Conservation (phyloP, 92 coral and sea anemone species). For the Phenganax subtilis region DNA sequence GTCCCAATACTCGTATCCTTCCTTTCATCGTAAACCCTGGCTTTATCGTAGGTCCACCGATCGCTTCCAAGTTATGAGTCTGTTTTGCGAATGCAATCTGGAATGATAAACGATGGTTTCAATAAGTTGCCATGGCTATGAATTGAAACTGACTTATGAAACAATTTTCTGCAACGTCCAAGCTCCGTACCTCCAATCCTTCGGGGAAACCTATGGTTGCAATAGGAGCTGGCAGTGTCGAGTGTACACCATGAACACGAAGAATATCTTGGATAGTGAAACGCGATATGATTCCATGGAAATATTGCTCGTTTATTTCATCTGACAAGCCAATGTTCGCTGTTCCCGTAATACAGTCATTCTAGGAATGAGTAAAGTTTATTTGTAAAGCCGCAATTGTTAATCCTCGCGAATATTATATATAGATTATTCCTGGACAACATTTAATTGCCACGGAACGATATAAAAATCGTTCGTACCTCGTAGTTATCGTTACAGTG, state of each 20-base stretch:
- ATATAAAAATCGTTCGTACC: slow-evolving; percentile 4
- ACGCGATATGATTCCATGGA: slow-evolving; percentile 71
- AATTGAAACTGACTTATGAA: too few species aligned
- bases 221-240: slow-evolving; percentile 65
- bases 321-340: slow-evolving; percentile 76
- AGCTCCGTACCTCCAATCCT: slow-evolving; percentile 69
- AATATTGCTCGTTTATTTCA: slow-evolving; percentile 65
- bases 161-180: neutral
- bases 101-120: neutral
- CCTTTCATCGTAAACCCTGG: slow-evolving; percentile 77
- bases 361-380: slow-evolving; percentile 36
- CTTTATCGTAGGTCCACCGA: slow-evolving; percentile 65
- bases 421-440: too few species aligned
- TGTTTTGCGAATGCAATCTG: slow-evolving; percentile 75
- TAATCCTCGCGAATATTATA: too few species aligned
- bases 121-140: too few species aligned
- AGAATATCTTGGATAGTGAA: slow-evolving; percentile 69
- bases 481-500: slow-evolving; percentile 33
- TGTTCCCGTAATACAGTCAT: slow-evolving; percentile 75
- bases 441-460: too few species aligned
- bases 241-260: slow-evolving; percentile 49
- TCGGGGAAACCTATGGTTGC: slow-evolving; percentile 84
- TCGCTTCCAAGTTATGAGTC: slow-evolving; percentile 55
- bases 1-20: slow-evolving; percentile 69
- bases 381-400: slow-evolving; percentile 1